Evolutionary conservation across 2,888 invertebrate genomes (phyloP).

Genomic region (Hydrotaea diabolus): DNA sequence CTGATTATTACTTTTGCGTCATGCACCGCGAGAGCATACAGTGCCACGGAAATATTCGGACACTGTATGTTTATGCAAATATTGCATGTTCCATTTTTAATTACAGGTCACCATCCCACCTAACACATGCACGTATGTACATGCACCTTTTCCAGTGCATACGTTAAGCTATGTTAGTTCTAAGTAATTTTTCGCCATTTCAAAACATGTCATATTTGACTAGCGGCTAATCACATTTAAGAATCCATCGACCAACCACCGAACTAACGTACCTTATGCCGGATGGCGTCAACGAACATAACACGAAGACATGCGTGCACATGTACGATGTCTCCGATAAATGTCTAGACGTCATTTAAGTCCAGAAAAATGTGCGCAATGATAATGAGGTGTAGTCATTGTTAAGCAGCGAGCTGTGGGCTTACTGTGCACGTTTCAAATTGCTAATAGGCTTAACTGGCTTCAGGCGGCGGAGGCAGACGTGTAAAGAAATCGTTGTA

Average conservation of each 20-base stretch:
- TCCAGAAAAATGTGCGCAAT: too few relatives aligned
- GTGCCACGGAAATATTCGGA: background rate
- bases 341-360: conserved; percentile 70
- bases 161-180: too few relatives aligned
- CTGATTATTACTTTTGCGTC: too few relatives aligned
- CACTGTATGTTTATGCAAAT: conserved; percentile 2
- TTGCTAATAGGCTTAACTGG: conserved; percentile 20
- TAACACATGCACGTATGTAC: background rate
- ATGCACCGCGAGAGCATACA: too few relatives aligned
- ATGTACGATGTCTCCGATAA: conserved; percentile 30
- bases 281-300: conserved; percentile 54
- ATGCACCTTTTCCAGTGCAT: too few relatives aligned
- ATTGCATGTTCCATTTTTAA: conserved; percentile 4
- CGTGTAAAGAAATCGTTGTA: background rate
- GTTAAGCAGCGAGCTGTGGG: conserved; percentile 9
- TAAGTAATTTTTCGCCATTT: conserved; percentile 1
- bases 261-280: conserved; percentile 25
- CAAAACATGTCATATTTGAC: conserved; percentile 11
- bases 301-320: conserved; percentile 29
- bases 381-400: background rate
- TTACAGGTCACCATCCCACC: background rate
- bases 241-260: conserved; percentile 28
- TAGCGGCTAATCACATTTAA: conserved; percentile 50
- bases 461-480: background rate
- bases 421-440: conserved; percentile 9